phyloP scores from a whole-genome alignment of 2,888 invertebrate species.

The Fragum whitleyi region DNA sequence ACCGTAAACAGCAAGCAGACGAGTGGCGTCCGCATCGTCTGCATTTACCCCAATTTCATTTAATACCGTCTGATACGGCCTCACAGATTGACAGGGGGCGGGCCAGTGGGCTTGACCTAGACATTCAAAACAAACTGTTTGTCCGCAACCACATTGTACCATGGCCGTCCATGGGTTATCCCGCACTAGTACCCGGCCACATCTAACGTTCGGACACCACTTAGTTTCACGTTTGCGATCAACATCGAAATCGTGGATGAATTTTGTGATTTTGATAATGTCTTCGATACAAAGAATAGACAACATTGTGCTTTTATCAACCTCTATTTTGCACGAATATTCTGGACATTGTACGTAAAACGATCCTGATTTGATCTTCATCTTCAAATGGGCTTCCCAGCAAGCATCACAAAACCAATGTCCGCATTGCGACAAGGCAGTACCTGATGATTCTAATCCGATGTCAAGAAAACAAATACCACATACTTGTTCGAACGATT shows the following conservation, averaged over 20 bases:
- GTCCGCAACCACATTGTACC: conserved; percentile 65
- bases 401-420: conserved; percentile 74
- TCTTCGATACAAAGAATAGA: conserved; percentile 46
- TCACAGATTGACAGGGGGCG: conserved; percentile 62
- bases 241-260: conserved; percentile 52
- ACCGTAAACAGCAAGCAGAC: conserved; percentile 50
- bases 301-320: conserved; percentile 57
- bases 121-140: conserved; percentile 66
- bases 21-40: conserved; percentile 25
- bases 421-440: conserved; percentile 63
- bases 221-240: conserved; percentile 44
- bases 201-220: conserved; percentile 70
- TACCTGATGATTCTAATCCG: conserved; percentile 39
- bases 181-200: conserved; percentile 61
- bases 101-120: conserved; percentile 71
- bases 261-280: conserved; percentile 42
- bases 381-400: conserved; percentile 65
- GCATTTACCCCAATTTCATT: conserved; percentile 46
- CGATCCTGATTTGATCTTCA: conserved; percentile 46
- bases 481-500: conserved; percentile 38
- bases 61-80: conserved; percentile 53
- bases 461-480: conserved; percentile 68
- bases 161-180: conserved; percentile 36
- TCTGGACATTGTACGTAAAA: conserved; percentile 63
- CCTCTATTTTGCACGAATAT: conserved; percentile 53